Evolutionary conservation across 1,140 invertebrate genomes (phyloP), one percentile per base, ranked within the genome.

Genomic region (Listronotus bonariensis): DNA sequence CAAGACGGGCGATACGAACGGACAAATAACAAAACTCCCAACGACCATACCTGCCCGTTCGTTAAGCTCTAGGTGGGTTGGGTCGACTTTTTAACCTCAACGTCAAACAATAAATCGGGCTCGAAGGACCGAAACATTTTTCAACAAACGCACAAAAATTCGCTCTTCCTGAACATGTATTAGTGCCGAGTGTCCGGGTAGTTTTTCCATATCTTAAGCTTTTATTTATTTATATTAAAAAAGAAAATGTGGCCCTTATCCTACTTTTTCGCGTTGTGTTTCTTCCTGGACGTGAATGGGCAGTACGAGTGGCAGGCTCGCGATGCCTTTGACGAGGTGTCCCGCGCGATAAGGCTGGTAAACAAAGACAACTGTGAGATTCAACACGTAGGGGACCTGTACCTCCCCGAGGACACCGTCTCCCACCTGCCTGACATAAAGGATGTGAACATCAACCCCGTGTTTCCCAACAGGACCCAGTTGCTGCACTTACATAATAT

Each of bases 341-440:
- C 91, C 48, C 80, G 86, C 12, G 86, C 86, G 79, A 88, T 96
- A 79, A 89, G 93, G 65, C 88, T 88, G 74, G 89, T 98, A 0
- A 88, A 82, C 40, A 79, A 80, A 1, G 89, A 96, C 15, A 98
- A 98, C 80, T 98, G 96, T 77, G 87, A 85, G 55, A 92, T 96
- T 58, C 89, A 92, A 70, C 89, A 93, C 72, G 78, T 90, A n/a
- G 86, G 85, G 18, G 91, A 96, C 70, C 80, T 99, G 0, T 93
- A 90, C 76, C 80, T 99, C 61, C 90, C 92, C 0, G 82, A 86
- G 43, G 90, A 94, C 68, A 82, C 90, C 0, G 88, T 98, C 0
- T 94, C 95, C 0, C 95, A 98, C 77, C 81, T 93, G 48, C 96
- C 96, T 0, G 92, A 96, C 72, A 94, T 97, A 64, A 97, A 98